Conservation (phyloP, 2,113 vertebrate genomes). For the Ceuthmochares aereus region DNA sequence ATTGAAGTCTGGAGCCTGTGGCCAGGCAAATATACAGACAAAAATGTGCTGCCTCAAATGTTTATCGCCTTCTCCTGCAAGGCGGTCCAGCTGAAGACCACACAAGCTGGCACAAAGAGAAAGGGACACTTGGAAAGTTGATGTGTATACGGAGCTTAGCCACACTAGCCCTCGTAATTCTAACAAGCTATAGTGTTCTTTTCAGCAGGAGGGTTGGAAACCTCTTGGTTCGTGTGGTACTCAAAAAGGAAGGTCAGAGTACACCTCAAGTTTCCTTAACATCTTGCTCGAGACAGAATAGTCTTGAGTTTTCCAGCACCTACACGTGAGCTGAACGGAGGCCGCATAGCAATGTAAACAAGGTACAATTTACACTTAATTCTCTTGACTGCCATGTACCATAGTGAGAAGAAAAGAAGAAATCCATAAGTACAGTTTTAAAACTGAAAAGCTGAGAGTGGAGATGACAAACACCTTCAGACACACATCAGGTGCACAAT, state of each 20-base stretch:
- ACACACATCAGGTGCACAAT: neutral
- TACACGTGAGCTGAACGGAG: neutral
- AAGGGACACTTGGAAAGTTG: neutral
- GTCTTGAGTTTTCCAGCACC: neutral
- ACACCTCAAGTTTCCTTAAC: neutral
- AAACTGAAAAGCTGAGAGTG: neutral
- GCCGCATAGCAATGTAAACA: neutral
- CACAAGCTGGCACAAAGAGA: neutral
- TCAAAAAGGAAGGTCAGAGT: neutral
- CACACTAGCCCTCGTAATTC: neutral
- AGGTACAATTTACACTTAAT: neutral
- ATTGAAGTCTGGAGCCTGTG: neutral
- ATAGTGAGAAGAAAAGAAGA: neutral
- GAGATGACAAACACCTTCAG: neutral
- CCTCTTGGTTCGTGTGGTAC: rapidly evolving
- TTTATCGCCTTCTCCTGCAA: neutral
- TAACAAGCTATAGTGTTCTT: neutral
- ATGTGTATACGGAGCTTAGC: neutral
- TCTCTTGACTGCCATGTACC: neutral
- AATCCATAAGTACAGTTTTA: neutral
- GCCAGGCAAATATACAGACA: neutral
- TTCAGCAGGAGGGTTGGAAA: neutral
- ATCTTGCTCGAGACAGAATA: neutral
- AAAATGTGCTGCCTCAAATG: neutral
- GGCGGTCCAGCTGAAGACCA: neutral